Evolutionary conservation across 2,113 vertebrate species (phyloP).

Genomic region (Amblyornis subalaris): DNA sequence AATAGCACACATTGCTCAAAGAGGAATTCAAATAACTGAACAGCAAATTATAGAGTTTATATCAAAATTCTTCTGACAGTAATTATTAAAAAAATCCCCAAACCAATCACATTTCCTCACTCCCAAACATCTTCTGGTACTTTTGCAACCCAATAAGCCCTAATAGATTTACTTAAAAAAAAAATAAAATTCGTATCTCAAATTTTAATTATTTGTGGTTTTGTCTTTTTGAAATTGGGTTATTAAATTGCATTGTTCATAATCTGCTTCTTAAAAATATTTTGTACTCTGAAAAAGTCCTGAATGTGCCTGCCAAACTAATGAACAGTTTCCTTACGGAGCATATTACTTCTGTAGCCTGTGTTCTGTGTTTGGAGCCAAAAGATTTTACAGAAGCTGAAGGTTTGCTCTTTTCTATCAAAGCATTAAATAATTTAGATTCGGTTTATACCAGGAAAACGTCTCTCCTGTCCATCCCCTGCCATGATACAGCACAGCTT

Average conservation of each 20-base stretch:
- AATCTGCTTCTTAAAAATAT: neutral
- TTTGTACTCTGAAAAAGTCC: neutral
- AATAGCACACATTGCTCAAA: neutral
- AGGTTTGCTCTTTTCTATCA: neutral
- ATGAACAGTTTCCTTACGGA: neutral
- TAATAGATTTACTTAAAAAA: neutral
- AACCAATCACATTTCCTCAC: neutral
- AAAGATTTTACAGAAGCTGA: neutral
- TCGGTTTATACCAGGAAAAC: neutral
- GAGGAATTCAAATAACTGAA: neutral
- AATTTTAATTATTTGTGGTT: neutral
- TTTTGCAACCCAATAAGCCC: neutral
- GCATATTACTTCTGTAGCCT: neutral
- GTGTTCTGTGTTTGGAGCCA: neutral
- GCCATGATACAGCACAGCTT: neutral
- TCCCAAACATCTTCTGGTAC: neutral
- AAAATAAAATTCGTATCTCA: neutral
- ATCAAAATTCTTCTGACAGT: neutral
- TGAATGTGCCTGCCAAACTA: neutral
- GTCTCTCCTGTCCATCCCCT: neutral
- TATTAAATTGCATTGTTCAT: neutral
- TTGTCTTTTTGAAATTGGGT: neutral
- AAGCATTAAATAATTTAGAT: neutral
- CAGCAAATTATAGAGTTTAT: neutral
- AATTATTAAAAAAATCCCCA: neutral